Evolutionary conservation across 2,113 vertebrate genomes (phyloP).

Genomic region (Hucho hucho): DNA sequence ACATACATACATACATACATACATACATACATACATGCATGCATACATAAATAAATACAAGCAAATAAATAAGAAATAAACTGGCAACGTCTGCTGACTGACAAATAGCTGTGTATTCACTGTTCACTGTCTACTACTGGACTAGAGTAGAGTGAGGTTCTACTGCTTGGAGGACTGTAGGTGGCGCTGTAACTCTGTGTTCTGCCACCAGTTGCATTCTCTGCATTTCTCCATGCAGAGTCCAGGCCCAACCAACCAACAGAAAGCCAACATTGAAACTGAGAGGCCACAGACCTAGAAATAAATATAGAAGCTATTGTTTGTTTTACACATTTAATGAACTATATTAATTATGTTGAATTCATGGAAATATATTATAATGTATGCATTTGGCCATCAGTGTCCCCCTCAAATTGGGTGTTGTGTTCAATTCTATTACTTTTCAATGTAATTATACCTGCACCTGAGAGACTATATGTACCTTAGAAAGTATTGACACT

Average conservation of each 20-base stretch:
- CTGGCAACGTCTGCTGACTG: no score
- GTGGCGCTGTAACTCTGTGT: conserved; percentile 41
- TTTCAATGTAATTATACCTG: no score
- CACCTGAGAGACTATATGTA: no score
- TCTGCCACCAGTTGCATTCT: conserved; percentile 50
- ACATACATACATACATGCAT: not conserved
- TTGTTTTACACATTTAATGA: not conserved
- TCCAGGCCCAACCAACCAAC: not conserved
- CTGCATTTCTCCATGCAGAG: not conserved
- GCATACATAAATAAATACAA: not conserved
- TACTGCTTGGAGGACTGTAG: conserved; percentile 24
- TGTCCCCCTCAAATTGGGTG: no score
- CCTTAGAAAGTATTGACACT: no score
- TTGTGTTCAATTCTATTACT: no score
- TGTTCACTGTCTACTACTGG: no score
- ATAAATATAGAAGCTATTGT: not conserved
- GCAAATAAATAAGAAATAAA: not conserved
- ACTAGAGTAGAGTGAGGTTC: not conserved
- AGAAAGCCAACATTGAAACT: not conserved
- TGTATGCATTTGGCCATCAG: no score
- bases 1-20: not conserved
- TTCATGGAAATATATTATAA: no score
- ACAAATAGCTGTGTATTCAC: no score
- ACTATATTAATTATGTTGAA: no score
- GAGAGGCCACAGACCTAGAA: not conserved